A percentile compares a stretch with the other conserved stretches of the same genome.
Conservation (phyloP, 1,140 invertebrate species). For the Lethrus apterus region DNA sequence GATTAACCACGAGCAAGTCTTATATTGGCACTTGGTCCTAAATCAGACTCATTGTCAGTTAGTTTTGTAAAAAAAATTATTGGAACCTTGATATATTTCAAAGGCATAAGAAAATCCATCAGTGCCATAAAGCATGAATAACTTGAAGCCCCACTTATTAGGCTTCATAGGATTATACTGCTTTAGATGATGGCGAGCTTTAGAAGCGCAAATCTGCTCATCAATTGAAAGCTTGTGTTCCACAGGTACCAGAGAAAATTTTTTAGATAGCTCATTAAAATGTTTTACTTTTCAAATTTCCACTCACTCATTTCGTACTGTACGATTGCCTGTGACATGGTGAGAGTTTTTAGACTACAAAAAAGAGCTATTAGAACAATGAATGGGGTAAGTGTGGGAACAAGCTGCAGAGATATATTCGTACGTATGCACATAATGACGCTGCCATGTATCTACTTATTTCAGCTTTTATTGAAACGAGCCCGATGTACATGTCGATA, state of each 20-base stretch:
- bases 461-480: no score
- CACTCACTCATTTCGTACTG: no score
- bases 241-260: conserved; percentile 1
- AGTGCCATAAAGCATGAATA: neutral
- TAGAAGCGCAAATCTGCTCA: neutral
- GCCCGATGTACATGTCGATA: no score
- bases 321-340: no score
- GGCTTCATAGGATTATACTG: neutral
- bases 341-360: no score
- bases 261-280: no score
- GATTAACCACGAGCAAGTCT: neutral
- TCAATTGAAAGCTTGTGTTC: neutral
- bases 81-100: neutral
- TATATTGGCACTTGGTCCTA: neutral
- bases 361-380: no score
- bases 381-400: no score
- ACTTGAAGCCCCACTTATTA: neutral
- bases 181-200: neutral
- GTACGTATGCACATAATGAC: no score
- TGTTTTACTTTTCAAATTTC: no score
- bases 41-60: neutral
- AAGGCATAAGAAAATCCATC: neutral
- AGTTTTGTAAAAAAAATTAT: neutral
- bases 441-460: no score
- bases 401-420: no score